A percentile compares a stretch with the other conserved stretches of the same genome.
Conservation (phyloP, 2,888 invertebrate genomes). For the Latrodectus elegans region DNA sequence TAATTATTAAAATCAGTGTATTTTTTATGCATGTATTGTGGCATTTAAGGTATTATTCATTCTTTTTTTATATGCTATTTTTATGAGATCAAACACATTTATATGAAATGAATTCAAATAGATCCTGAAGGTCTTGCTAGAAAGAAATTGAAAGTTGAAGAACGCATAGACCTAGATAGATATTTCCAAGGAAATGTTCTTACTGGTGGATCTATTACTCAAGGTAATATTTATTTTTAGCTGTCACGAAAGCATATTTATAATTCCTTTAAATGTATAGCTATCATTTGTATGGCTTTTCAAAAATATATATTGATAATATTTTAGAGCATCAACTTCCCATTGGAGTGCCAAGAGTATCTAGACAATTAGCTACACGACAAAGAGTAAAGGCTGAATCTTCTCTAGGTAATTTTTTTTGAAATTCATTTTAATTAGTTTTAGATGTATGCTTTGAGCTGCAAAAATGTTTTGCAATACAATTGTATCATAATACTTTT, state of each 20-base stretch:
- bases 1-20: too few relatives aligned
- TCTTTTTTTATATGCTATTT: too few relatives aligned
- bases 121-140: conserved; percentile 71
- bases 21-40: too few relatives aligned
- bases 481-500: too few relatives aligned
- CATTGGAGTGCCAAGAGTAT: conserved; percentile 55
- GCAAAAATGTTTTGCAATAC: too few relatives aligned
- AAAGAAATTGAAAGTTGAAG: conserved; percentile 71
- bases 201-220: conserved; percentile 23
- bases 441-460: background rate
- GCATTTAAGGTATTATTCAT: too few relatives aligned
- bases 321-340: conserved; percentile 48
- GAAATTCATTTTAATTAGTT: background rate
- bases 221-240: conserved; percentile 17
- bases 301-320: background rate
- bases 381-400: conserved; percentile 44
- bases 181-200: conserved; percentile 68
- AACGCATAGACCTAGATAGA: conserved; percentile 67
- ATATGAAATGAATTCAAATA: background rate
- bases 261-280: background rate
- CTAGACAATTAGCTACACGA: conserved; percentile 18
- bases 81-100: too few relatives aligned
- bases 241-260: background rate
- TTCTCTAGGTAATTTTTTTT: conserved; percentile 31
- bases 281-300: background rate